Conservation (phyloP, 1,140 invertebrate species). For the Bombus superbus region DNA sequence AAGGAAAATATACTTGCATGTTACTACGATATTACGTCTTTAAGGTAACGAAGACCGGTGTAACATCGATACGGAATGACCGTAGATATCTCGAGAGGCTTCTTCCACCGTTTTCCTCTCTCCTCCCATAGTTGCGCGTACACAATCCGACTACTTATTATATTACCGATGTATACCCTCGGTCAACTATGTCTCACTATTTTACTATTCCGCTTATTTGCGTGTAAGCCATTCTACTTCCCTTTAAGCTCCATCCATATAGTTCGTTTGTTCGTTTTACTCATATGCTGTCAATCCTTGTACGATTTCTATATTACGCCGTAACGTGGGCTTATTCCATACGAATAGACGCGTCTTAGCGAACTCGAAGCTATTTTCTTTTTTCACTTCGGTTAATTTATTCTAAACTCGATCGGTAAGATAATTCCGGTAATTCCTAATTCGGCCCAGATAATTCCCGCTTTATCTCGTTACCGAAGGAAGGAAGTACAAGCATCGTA, state of each 20-base stretch:
- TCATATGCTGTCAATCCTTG: neutral
- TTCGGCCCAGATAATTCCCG: too few species aligned
- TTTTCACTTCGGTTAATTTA: neutral
- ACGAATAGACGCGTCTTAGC: too few species aligned
- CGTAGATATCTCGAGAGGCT: neutral
- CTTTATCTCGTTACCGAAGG: neutral
- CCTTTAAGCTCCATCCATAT: conserved; percentile 8
- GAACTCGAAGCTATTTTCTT: neutral
- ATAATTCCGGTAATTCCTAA: too few species aligned
- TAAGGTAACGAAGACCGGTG: conserved; percentile 28
- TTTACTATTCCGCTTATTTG: conserved; percentile 29
- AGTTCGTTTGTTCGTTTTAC: neutral
- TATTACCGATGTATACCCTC: conserved; percentile 36
- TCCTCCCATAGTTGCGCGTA: neutral
- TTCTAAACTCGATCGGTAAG: neutral
- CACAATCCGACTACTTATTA: conserved; percentile 46
- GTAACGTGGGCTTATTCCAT: neutral
- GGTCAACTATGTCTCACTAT: conserved; percentile 14
- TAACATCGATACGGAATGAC: conserved; percentile 19
- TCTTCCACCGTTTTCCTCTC: neutral
- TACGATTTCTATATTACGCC: neutral
- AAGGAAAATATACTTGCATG: conserved; percentile 4
- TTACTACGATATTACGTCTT: conserved; percentile 30
- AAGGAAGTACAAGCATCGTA: neutral
- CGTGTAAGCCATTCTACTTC: neutral